These are phyloP conservation scores for Pristionchus exspectatus DNA, from an alignment of 2,888 invertebrate species.

Conservation along the genomic window DNA sequence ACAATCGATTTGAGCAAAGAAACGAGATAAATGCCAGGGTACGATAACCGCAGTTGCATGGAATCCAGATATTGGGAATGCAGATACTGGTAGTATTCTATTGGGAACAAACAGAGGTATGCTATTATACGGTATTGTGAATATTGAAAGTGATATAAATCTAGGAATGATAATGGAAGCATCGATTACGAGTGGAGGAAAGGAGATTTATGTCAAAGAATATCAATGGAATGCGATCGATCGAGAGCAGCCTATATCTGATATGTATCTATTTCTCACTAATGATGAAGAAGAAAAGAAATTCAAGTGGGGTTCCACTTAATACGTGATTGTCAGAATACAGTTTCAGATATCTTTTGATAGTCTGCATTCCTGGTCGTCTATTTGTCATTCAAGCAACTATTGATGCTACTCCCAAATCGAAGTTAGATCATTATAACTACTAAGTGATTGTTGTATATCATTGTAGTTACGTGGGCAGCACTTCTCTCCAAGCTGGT, in stretches of 20 bases:
- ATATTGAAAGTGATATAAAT: background rate
- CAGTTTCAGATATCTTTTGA: slow-evolving; percentile 41
- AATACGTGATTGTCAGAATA: background rate
- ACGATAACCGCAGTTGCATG: slow-evolving; percentile 75
- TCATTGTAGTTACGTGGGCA: slow-evolving; percentile 49
- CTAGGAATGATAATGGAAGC: slow-evolving; percentile 59
- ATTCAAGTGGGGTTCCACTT: slow-evolving; percentile 53
- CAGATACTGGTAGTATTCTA: slow-evolving; percentile 74
- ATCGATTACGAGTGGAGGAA: slow-evolving; percentile 63
- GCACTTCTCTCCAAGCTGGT: slow-evolving; percentile 57
- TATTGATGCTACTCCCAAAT: slow-evolving; percentile 42
- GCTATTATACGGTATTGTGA: background rate
- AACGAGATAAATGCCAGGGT: slow-evolving; percentile 61
- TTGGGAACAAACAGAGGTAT: slow-evolving; percentile 73
- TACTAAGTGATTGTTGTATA: background rate
- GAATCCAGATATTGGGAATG: slow-evolving; percentile 73
- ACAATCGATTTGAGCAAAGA: background rate
- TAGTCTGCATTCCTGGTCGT: slow-evolving; percentile 42
- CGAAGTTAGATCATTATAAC: slow-evolving; percentile 8
- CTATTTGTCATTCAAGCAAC: slow-evolving; percentile 42
- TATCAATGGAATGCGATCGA: slow-evolving; percentile 57
- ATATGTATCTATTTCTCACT: slow-evolving; percentile 63
- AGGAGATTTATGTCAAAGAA: slow-evolving; percentile 65
- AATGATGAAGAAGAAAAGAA: slow-evolving; percentile 61
- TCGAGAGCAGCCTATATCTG: slow-evolving; percentile 60